phyloP scores from a whole-genome alignment of 1,140 invertebrate species.

The Neomicropteryx cornuta region DNA sequence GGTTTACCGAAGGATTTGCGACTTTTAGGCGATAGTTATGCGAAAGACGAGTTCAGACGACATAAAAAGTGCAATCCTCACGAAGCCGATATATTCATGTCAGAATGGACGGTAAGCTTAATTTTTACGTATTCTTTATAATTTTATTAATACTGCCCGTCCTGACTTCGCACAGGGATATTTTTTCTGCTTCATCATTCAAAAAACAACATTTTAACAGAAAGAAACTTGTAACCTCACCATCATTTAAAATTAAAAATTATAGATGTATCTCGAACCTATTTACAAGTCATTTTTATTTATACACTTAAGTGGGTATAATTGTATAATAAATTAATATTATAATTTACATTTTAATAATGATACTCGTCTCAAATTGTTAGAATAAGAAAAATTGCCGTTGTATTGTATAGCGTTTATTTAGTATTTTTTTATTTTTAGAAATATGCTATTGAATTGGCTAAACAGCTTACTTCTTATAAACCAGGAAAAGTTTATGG shows the following conservation, averaged over 20 bases:
- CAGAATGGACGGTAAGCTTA: conserved; percentile 76
- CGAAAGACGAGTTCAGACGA: conserved; percentile 76
- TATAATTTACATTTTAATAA: neutral
- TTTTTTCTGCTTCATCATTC: neutral
- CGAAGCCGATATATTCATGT: conserved; percentile 68
- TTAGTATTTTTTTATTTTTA: conserved; percentile 27
- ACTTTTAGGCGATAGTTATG: conserved; percentile 73
- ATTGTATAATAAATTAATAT: neutral
- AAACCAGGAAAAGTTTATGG: conserved; percentile 47
- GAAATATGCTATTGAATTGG: conserved; percentile 63
- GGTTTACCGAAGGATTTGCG: conserved; percentile 67
- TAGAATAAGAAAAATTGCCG: neutral
- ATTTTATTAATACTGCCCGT: conserved; percentile 3
- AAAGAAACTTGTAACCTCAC: neutral
- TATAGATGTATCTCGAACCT: neutral
- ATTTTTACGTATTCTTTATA: neutral
- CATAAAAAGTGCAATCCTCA: conserved; percentile 66
- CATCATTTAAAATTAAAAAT: neutral
- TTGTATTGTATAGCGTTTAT: neutral
- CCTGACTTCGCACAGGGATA: too few species aligned
- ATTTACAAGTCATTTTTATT: neutral
- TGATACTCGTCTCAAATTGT: neutral
- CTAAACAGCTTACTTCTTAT: conserved; percentile 58
- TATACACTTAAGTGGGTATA: neutral
- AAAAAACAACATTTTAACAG: neutral